Base-by-base conservation (phyloP, 2,797 vertebrate species). In the Coranthus polyacanthus region DNA sequence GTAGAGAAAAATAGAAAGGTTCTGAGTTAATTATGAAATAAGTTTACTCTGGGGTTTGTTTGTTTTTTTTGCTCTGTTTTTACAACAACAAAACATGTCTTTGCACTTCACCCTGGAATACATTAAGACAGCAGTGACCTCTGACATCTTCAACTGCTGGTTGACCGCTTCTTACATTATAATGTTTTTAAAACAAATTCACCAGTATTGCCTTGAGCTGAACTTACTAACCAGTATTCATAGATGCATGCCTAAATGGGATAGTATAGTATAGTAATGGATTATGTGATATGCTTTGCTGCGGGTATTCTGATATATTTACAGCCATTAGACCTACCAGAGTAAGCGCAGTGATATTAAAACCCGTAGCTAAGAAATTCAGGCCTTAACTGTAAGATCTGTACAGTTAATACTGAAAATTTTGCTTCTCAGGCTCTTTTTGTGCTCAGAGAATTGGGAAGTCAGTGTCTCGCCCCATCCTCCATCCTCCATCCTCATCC, bases 381-480 rank as follows among this genome's bases (percentile, higher is more conserved):
- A 36, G 18, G 29, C 63, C 46, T 56, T 24, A 63, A 34, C 61
- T 55, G 18, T 45, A 37, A 43, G 12, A 18, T 56, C 0, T 42
- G 9, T 58, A 36, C 75, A 0, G n/a, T 77, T 57, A 78, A 68
- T 46, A 68, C 44, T 42, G 45, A 8, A 63, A 24, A 75, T 78
- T 56, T 63, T 51, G 34, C 67, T 60, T 38, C 47, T 80, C 60
- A 45, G 71, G 79, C 76, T 83, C 50, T 82, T 86, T 85, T 73
- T 72, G 49, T 61, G 65, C 68, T 71, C 47, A 67, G 64, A 80
- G 66, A 72, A 75, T 39, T 62, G 50, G 18, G 68, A 74, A 81
- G 72, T 73, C 37, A 4, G 45, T 43, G 3, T 83, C 58, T 75
- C 67, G 32, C 82, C 81, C 88, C 88, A 88, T 87, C 89, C 87